These are phyloP conservation scores for Trachymyrmex cornetzi DNA, from an alignment of 1,140 invertebrate genomes.

Conservation along the genomic window DNA sequence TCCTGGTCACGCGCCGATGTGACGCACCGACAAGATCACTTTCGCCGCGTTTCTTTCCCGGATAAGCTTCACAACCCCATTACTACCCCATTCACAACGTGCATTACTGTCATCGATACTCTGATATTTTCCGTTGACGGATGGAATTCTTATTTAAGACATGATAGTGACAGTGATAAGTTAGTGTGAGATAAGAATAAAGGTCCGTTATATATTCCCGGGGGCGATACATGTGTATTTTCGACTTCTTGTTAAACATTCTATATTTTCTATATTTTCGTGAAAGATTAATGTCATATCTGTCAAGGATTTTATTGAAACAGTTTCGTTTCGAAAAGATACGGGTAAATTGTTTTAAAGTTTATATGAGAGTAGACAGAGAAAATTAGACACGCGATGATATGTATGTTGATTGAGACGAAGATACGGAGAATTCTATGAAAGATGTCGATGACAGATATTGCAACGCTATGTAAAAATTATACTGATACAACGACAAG, in stretches of 20 bases:
- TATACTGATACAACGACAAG: not conserved
- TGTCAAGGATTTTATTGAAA: not conserved
- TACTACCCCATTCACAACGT: no score
- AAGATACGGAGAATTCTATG: not conserved
- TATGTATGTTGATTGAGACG: not conserved
- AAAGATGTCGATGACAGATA: slow-evolving; percentile 4
- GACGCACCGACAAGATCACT: slow-evolving; percentile 71
- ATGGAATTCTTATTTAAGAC: not conserved
- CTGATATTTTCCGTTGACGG: not conserved
- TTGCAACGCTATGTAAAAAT: not conserved
- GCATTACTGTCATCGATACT: not conserved
- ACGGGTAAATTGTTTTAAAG: not conserved
- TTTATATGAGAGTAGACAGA: not conserved
- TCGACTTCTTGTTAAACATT: not conserved
- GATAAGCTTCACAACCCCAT: not conserved
- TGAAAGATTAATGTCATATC: slow-evolving; percentile 19
- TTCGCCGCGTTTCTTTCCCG: slow-evolving; percentile 65
- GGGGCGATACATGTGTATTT: not conserved
- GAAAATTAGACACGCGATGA: not conserved
- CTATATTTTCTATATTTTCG: not conserved
- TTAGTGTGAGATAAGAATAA: not conserved
- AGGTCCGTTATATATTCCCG: not conserved
- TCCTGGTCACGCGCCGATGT: slow-evolving; percentile 32
- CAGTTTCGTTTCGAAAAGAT: not conserved
- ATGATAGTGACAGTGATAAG: no score